Evolutionary conservation across 2,797 vertebrate genomes (phyloP).

Genomic region (Rhabdophis nuchalis): DNA sequence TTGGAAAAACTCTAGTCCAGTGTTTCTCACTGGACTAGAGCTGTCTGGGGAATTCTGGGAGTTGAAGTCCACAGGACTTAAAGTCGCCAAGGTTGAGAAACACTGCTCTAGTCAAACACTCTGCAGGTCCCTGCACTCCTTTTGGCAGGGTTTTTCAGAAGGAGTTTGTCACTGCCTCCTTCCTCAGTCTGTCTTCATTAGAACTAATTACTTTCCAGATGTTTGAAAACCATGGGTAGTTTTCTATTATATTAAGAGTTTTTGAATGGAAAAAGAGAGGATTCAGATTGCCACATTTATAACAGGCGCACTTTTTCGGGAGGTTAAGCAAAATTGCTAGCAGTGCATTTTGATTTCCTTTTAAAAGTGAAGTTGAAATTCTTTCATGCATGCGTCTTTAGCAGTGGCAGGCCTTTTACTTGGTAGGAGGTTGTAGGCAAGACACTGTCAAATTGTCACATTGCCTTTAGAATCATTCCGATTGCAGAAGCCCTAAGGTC

Average conservation of each 20-base stretch:
- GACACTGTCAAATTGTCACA: neutral
- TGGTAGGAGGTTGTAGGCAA: neutral
- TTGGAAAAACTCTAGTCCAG: too few species aligned
- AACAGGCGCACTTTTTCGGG: fast-evolving
- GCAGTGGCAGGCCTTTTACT: neutral
- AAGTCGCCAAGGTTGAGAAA: too few species aligned
- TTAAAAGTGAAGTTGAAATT: neutral
- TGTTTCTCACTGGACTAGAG: too few species aligned
- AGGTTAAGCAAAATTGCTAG: neutral
- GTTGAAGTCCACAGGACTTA: too few species aligned
- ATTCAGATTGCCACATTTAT: neutral
- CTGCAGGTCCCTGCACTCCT: too few species aligned
- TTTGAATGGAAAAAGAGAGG: neutral
- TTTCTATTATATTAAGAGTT: fast-evolving
- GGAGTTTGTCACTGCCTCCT: neutral
- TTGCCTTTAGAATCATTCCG: neutral
- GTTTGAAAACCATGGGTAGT: neutral
- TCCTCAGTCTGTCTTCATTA: neutral
- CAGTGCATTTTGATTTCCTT: neutral
- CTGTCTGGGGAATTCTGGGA: too few species aligned
- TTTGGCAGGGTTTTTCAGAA: too few species aligned
- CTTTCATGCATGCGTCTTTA: neutral
- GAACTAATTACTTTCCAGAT: neutral
- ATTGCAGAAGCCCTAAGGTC: neutral
- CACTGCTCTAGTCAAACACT: too few species aligned